phyloP scores from a whole-genome alignment of 2,888 invertebrate species.

The Mesorhabditis sp. region DNA sequence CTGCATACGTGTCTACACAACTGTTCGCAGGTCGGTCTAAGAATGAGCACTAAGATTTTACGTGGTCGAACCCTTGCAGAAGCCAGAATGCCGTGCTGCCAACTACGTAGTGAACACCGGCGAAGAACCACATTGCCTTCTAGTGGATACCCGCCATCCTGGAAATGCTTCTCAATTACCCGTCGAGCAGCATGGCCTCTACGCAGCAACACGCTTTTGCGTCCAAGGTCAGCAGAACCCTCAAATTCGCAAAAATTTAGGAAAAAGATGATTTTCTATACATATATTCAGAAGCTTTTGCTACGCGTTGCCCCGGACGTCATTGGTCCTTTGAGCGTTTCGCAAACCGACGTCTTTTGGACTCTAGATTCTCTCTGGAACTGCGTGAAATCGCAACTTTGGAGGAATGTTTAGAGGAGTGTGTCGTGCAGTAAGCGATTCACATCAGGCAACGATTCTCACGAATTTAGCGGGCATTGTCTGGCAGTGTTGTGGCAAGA shows the following conservation, averaged over 20 bases:
- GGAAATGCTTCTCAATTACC: neutral
- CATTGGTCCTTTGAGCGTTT: neutral
- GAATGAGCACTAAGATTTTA: neutral
- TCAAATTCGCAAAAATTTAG: neutral
- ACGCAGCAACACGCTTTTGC: neutral
- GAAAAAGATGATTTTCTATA: neutral
- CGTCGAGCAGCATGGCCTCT: neutral
- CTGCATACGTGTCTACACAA: neutral
- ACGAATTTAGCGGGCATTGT: neutral
- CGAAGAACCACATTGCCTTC: neutral
- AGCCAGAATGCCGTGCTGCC: neutral
- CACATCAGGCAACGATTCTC: neutral
- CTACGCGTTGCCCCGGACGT: neutral
- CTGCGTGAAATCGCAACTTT: neutral
- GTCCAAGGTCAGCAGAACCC: neutral
- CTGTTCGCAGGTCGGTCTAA: neutral
- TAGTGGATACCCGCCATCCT: neutral
- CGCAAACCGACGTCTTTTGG: neutral
- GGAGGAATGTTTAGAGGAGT: neutral
- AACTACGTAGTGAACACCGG: neutral
- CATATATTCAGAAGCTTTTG: neutral
- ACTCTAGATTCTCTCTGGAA: neutral
- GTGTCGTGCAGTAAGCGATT: constrained; percentile 1
- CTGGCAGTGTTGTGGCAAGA: neutral
- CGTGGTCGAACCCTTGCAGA: neutral